A percentile compares a stretch with the other conserved stretches of the same genome.
phyloP scores from a whole-genome alignment of 2,113 vertebrate genomes.

The Ageneiosus marmoratus region DNA sequence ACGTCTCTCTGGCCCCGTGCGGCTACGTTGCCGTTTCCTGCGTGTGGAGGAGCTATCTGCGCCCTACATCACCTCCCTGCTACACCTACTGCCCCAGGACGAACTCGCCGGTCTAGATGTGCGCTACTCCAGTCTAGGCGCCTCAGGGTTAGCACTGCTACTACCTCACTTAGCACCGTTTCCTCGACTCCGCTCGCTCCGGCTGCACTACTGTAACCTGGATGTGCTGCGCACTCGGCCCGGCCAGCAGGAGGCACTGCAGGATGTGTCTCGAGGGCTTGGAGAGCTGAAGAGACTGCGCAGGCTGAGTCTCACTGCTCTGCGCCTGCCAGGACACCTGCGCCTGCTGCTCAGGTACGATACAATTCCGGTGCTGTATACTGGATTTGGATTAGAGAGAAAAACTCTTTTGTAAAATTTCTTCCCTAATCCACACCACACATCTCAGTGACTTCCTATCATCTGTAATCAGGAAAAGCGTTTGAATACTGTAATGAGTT shows the following conservation, averaged over 20 bases:
- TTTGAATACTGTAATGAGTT: not conserved
- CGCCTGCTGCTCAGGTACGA: slow-evolving; percentile 82
- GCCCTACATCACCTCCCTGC: slow-evolving; percentile 69
- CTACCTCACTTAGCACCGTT: slow-evolving; percentile 81
- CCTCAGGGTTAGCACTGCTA: slow-evolving; percentile 77
- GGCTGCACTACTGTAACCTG: slow-evolving; percentile 85
- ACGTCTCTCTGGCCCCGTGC: slow-evolving; percentile 69
- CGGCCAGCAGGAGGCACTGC: slow-evolving; percentile 73
- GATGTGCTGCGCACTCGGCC: slow-evolving; percentile 74
- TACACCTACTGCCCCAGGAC: slow-evolving; percentile 73
- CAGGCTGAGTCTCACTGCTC: slow-evolving; percentile 83
- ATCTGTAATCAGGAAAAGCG: not conserved
- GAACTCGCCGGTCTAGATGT: slow-evolving; percentile 80
- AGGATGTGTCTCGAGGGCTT: slow-evolving; percentile 77
- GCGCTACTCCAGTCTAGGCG: slow-evolving; percentile 81
- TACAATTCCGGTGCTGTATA: not conserved
- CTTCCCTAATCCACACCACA: no score
- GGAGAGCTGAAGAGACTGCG: slow-evolving; percentile 71
- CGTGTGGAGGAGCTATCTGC: slow-evolving; percentile 83
- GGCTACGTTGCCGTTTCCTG: slow-evolving; percentile 83
- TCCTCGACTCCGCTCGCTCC: slow-evolving; percentile 76
- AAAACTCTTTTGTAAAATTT: no score
- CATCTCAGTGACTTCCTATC: not conserved
- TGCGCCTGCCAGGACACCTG: slow-evolving; percentile 82
- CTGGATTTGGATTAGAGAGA: no score